Percentiles rank a stretch among this genome's conserved stretches.
phyloP scores from a whole-genome alignment of 2,888 invertebrate species.

The Drosophila stalkeri region DNA sequence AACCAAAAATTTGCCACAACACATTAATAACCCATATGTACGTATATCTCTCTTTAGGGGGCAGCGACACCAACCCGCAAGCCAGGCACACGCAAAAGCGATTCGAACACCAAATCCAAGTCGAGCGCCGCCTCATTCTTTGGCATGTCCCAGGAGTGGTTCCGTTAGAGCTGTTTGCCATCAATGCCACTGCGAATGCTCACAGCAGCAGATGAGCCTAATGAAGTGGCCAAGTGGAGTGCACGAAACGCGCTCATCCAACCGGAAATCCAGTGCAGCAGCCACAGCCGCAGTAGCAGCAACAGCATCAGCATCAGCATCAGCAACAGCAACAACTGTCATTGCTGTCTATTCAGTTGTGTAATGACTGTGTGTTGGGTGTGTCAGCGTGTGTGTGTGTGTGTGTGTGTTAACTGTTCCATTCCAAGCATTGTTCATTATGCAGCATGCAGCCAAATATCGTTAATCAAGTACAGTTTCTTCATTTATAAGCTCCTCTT shows the following conservation, averaged over 20 bases:
- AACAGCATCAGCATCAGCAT: conserved; percentile 8
- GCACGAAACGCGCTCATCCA: conserved; percentile 35
- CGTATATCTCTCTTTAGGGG: conserved; percentile 19
- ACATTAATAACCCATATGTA: conserved; percentile 75
- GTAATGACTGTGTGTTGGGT: conserved; percentile 16
- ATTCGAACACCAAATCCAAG: conserved; percentile 84
- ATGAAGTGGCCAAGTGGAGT: conserved; percentile 64
- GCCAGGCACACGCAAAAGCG: conserved; percentile 58
- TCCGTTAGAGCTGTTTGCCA: conserved; percentile 85
- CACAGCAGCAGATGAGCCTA: conserved; percentile 43
- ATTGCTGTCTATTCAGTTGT: conserved; percentile 41
- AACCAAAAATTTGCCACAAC: conserved; percentile 66
- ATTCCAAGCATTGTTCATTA: conserved; percentile 41
- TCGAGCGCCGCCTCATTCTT: conserved; percentile 93
- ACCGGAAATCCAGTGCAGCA: conserved; percentile 32
- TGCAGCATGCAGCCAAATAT: conserved; percentile 25
- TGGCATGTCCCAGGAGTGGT: conserved; percentile 94
- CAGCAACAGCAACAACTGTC: conserved; percentile 11
- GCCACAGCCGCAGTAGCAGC: conserved; percentile 4
- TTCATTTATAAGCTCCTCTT: conserved; percentile 15
- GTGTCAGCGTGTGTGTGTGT: conserved; percentile 8
- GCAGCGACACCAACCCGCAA: conserved; percentile 72
- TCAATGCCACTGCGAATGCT: conserved; percentile 8
- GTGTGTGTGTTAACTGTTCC: conserved; percentile 31
- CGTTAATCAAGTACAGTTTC: background rate